Evolutionary conservation across 64 coral and sea anemone species (phyloP).

Genomic region (Pocillopora damicornis): DNA sequence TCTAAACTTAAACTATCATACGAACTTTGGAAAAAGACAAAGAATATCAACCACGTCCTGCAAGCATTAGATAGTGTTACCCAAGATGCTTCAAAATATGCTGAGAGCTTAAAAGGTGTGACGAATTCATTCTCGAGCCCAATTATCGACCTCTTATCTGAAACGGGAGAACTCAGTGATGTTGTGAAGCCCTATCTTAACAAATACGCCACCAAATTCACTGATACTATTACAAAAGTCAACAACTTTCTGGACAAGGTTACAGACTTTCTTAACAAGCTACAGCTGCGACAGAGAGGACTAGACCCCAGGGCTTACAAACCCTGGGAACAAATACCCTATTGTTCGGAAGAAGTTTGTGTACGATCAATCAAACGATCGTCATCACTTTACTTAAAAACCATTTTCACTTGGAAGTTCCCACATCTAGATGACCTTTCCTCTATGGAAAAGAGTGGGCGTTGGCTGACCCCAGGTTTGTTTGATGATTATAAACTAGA

Average conservation of each 20-base stretch:
- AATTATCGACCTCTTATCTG: constrained; percentile 57
- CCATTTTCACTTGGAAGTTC: constrained; percentile 83
- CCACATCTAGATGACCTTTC: constrained; percentile 92
- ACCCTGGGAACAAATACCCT: constrained; percentile 58
- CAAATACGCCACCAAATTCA: constrained; percentile 65
- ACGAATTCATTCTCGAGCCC: constrained; percentile 52
- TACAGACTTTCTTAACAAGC: constrained; percentile 72
- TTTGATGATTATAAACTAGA: constrained; percentile 91
- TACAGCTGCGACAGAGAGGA: constrained; percentile 81
- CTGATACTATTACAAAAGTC: constrained; percentile 55
- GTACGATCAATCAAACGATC: constrained; percentile 68
- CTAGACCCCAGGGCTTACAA: constrained; percentile 63
- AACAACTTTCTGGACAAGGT: constrained; percentile 84
- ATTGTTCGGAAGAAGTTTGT: constrained; percentile 84
- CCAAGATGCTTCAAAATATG: constrained; percentile 55
- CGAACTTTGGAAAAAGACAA: constrained; percentile 68
- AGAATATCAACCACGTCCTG: constrained; percentile 58
- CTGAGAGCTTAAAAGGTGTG: constrained; percentile 49
- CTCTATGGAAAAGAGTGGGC: constrained; percentile 58
- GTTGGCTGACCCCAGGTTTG: constrained; percentile 81
- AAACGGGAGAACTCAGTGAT: constrained; percentile 61
- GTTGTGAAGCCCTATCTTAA: constrained; percentile 60
- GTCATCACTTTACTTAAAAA: constrained; percentile 76
- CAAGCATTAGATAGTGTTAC: constrained; percentile 62
- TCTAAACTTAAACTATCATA: constrained; percentile 64